phyloP scores from a whole-genome alignment of 1,140 invertebrate species.

The Zophobas atratus region DNA sequence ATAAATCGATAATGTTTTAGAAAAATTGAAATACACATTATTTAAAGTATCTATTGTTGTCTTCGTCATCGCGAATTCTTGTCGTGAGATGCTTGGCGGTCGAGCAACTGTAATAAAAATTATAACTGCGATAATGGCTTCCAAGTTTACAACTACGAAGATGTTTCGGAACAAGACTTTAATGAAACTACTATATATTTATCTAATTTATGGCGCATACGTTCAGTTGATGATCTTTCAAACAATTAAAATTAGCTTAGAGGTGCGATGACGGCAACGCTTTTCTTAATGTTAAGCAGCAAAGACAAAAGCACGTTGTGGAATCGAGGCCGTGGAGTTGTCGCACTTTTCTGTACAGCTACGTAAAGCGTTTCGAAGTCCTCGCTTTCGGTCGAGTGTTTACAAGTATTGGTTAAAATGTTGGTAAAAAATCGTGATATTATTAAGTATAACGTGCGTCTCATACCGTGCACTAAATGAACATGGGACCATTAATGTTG shows the following conservation, averaged over 20 bases:
- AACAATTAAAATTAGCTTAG: no score
- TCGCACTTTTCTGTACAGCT: no score
- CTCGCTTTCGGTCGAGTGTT: neutral
- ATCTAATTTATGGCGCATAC: neutral
- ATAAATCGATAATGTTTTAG: slow-evolving; percentile 7
- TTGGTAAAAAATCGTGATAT: slow-evolving; percentile 43
- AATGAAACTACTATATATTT: slow-evolving; percentile 23
- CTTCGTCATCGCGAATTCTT: neutral
- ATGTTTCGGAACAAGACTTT: slow-evolving; percentile 17
- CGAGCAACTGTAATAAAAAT: slow-evolving; percentile 40
- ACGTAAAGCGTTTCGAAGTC: no score
- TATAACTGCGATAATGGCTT: slow-evolving; percentile 40
- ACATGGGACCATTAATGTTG: slow-evolving; percentile 62
- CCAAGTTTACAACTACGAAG: slow-evolving; percentile 27
- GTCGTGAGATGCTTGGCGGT: slow-evolving; percentile 29
- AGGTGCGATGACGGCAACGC: no score
- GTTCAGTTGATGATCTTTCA: neutral
- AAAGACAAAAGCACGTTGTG: no score
- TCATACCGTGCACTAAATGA: slow-evolving; percentile 57
- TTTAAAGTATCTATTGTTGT: slow-evolving; percentile 21
- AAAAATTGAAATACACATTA: slow-evolving; percentile 11
- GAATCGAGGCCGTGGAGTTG: no score
- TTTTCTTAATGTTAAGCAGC: no score
- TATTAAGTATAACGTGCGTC: slow-evolving; percentile 47
- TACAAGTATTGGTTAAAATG: slow-evolving; percentile 33